These are phyloP conservation scores for Narcine bancroftii DNA, from an alignment of 2,113 vertebrate species.

Conservation along the genomic window DNA sequence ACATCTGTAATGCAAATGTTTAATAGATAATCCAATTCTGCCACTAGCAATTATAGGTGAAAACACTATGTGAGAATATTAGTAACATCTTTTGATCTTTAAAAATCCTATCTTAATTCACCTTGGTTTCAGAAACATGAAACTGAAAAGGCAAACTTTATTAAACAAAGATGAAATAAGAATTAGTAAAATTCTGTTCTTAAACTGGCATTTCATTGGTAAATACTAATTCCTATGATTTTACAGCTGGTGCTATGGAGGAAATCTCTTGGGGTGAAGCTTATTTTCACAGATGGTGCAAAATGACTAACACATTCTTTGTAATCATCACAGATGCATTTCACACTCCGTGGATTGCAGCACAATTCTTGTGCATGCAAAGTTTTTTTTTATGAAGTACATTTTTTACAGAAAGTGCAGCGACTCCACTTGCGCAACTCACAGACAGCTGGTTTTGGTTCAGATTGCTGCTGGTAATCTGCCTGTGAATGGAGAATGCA, in stretches of 20 bases:
- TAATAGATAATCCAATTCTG: conserved; percentile 10
- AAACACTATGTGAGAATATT: neutral
- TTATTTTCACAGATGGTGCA: neutral
- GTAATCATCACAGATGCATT: neutral
- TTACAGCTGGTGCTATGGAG: neutral
- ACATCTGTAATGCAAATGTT: conserved; percentile 11
- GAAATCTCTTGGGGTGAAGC: neutral
- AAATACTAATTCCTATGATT: neutral
- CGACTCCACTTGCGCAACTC: neutral
- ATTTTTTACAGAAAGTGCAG: neutral
- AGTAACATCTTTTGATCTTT: too few species aligned
- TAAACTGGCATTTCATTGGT: neutral
- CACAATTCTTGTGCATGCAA: neutral
- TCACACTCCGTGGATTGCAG: neutral
- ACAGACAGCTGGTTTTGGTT: neutral
- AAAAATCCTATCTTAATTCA: neutral
- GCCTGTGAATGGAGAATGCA: neutral
- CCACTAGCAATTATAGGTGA: neutral
- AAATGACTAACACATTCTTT: neutral
- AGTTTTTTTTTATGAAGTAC: neutral
- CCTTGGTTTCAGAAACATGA: neutral
- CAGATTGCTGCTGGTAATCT: neutral
- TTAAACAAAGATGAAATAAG: neutral
- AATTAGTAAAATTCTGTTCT: neutral
- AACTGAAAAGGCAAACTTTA: neutral